Evolutionary conservation across 2,113 vertebrate species (phyloP), one percentile per base, ranked within the genome.

Genomic region (Grammomys dolichurus): DNA sequence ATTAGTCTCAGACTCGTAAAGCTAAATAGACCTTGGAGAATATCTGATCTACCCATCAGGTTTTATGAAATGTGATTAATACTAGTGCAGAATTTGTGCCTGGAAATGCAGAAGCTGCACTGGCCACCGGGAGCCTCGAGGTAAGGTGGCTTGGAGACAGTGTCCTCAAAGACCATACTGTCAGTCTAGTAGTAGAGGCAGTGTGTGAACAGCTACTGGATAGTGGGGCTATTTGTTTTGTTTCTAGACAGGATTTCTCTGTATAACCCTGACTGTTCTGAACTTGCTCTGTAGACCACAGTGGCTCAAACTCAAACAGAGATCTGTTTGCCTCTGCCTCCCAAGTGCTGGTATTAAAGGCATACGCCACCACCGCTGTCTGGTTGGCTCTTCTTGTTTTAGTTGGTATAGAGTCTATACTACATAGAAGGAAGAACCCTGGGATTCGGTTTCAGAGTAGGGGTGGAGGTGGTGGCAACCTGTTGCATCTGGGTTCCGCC

Each of bases 401-500:
- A 82, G 51, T 43, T 67, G 69, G 28, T 43, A n/a, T 54, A 92
- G 85, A 87, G 8, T 51, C 20, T 46, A 33, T 65, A 51, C 26
- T 65, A 4, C 33, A 4, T 26, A 85, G 31, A 80, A n/a, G 26
- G 77, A 87, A 33, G 31, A 94, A 93, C 82, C 14, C 14, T 63
- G 67, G 92, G 48, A 33, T 92, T 81, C 28, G 73, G n/a, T 70
- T 91, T 10, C 56, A 75, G 60, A n/a, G 33, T 85, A 28, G 3
- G 46, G 11, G 6, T 78, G 33, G 40, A 76, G 22, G 75, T 60
- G 33, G 63, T 43, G 87, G 6, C 56, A 56, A 63, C 22, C 1
- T 63, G 69, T 78, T 48, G 58, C 67, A 31, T 80, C 63, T 87
- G 89, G 88, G 73, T 91, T 96, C 77, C 96, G 96, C 86, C 91